Evolutionary conservation across 2,797 vertebrate species (phyloP).

Genomic region (Sebastes hubbsi): DNA sequence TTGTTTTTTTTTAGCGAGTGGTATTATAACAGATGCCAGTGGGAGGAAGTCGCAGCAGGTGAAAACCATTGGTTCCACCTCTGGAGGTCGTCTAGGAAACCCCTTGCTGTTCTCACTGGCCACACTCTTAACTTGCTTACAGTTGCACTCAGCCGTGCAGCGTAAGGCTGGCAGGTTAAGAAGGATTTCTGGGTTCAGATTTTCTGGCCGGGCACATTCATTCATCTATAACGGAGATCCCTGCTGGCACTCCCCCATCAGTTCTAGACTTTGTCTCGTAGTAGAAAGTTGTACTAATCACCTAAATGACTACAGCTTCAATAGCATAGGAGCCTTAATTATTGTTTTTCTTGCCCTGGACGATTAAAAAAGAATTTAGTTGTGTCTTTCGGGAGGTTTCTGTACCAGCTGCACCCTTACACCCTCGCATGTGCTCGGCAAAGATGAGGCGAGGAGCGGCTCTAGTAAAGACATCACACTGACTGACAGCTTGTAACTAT

Average conservation of each 20-base stretch:
- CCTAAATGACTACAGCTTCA: not conserved
- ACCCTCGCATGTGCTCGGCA: not conserved
- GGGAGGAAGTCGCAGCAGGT: slow-evolving; percentile 22
- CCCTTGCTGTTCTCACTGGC: not conserved
- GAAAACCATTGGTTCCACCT: slow-evolving; percentile 45
- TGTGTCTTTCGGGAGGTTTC: not conserved
- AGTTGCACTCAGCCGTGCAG: not conserved
- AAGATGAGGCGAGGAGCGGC: not conserved
- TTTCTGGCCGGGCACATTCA: slow-evolving; percentile 1
- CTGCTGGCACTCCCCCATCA: not conserved
- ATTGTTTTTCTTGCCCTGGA: not conserved
- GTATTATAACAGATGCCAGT: not conserved
- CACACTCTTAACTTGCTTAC: not conserved
- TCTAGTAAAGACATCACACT: slow-evolving; percentile 80
- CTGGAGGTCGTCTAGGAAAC: slow-evolving; percentile 17
- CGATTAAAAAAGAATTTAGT: not conserved
- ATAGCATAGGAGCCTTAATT: not conserved
- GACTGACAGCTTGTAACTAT: slow-evolving; percentile 83
- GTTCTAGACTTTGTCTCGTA: not conserved
- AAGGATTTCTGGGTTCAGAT: slow-evolving; percentile 12
- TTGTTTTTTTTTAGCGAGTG: not conserved
- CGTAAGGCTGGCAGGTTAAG: not conserved
- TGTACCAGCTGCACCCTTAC: not conserved
- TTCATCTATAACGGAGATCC: slow-evolving; percentile 1
- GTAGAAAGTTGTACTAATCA: not conserved